Evolutionary conservation across 2,888 invertebrate species (phyloP), one percentile per base, ranked within the genome.

Genomic region (Oasisia sp.): DNA sequence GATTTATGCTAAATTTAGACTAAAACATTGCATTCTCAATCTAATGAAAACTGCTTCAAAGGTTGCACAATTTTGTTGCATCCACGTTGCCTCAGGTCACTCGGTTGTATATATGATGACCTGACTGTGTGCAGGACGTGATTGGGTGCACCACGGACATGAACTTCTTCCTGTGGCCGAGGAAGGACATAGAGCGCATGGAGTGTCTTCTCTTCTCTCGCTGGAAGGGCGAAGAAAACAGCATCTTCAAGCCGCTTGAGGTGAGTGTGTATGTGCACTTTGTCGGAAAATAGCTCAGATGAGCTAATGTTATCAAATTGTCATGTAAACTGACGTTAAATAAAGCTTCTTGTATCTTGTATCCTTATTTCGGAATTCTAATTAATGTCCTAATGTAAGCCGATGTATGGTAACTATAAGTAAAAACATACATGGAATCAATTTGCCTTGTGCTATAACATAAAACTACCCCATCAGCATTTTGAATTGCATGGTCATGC

Each of bases 101-200:
- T 89, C 19, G 89, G 32, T 19, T 38, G 90, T 32, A 32, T 32
- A 44, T 19, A 89, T 32, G 27, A 12, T 32, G 19, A 38, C 32
- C 8, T 90, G 44, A 90, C 32, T 91, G 32, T 92, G 90, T 93
- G 58, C 93, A 95, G 95, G 96, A 96, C 94, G 95, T 96, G 8
- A 94, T 96, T 93, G 96, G 95, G 27, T 95, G 95, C 93, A 95
- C 95, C 27, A 94, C 95, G 91, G 95, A 95, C 92, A 95, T 96
- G 92, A 96, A 96, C 93, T 96, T 95, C 93, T 95, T 96, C 92
- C 94, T 96, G 45, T 96, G 96, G 96, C 96, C 96, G 38, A 93
- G 96, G 32, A 95, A 95, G 93, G 96, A 96, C 93, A 95, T 96
- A 92, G 95, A 95, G 50, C 94, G 93, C 91, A 95, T 96, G 92